phyloP scores from a whole-genome alignment of 2,888 invertebrate species.

The Leptogaster cylindrica region DNA sequence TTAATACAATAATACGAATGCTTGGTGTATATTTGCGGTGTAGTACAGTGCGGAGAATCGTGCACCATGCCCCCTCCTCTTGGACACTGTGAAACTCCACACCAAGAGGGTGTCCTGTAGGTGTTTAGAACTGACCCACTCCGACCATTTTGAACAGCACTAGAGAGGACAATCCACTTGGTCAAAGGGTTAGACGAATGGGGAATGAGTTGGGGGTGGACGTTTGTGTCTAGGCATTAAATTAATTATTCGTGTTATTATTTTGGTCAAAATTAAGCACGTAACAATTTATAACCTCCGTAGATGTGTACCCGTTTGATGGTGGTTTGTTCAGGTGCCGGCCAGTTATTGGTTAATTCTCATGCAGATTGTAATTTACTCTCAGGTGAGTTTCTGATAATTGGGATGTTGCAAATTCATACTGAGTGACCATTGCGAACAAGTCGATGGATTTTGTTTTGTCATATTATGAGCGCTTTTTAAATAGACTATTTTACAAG shows the following conservation, averaged over 20 bases:
- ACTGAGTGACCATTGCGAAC: no score
- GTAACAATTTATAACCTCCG: slow-evolving; percentile 50
- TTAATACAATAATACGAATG: slow-evolving; percentile 48
- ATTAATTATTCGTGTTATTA: slow-evolving; percentile 52
- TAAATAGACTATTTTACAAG: no score
- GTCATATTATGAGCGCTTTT: no score
- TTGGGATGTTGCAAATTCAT: slow-evolving; percentile 31
- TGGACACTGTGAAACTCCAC: neutral
- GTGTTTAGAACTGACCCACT: slow-evolving; percentile 38
- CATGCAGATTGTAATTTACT: slow-evolving; percentile 41
- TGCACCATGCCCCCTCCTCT: neutral
- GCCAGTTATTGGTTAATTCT: slow-evolving; percentile 39
- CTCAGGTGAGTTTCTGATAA: slow-evolving; percentile 26
- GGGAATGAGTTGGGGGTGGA: slow-evolving; percentile 22
- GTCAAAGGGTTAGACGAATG: slow-evolving; percentile 24
- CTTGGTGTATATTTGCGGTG: slow-evolving; percentile 22
- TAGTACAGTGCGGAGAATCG: slow-evolving; percentile 12
- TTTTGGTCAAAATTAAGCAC: slow-evolving; percentile 52
- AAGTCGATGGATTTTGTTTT: no score
- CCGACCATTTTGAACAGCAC: neutral
- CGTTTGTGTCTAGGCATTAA: slow-evolving; percentile 44
- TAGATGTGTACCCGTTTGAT: slow-evolving; percentile 30
- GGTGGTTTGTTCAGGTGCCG: slow-evolving; percentile 29
- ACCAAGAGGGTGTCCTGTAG: neutral
- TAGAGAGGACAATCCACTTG: neutral